Base-by-base conservation (phyloP, 2,888 invertebrate species). In the Drepanosiphum platanoidis region DNA sequence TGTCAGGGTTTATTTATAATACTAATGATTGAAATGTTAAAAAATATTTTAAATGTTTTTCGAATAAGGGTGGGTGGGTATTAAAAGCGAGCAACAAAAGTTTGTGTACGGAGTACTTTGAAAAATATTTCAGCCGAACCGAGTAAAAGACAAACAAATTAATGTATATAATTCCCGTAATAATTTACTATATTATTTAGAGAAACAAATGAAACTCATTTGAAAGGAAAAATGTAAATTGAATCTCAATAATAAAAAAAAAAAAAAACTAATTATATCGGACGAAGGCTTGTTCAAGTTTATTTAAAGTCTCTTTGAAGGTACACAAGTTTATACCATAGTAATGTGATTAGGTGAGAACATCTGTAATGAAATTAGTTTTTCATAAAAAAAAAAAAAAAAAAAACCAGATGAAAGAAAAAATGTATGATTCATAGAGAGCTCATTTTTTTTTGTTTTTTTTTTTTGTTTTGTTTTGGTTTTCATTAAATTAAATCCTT, bases 211-310 rank as follows among this genome's bases (percentile, higher is more conserved):
- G n/a, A 71, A 81, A 71, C 39, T 81, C 36, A 39, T 71, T 71
- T 39, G 13, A 70, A 81, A 39, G 7, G 18, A 7, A 80, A 68
- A 81, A 81, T 71, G 58, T 71, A 71, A 81, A 71, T 81, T 81
- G 71, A 74, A 74, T 83, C 11, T 18, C 52, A 22, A 68, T 84
- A 84, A 84, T 64, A 72, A 64, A 83, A 84, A 77, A 75, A 84
- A 84, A 77, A 72, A 64, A 83, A 84, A 77, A 75, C 36, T 84
- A 75, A 84, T 84, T 84, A 81, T 22, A 84, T 75, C 30, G 34
- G 3, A 68, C 9, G 15, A 36, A 68, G n/a, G 36, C 64, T 68
- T 34, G 34, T 27, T 64, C 11, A 74, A 83, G 72, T 74, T 83
- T 83, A 61, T 83, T 74, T 39, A 70, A 81, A 61, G 39, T 82